Percentiles rank a stretch among this genome's conserved stretches.
Conservation (phyloP, 2,888 invertebrate species). For the Synanthedon andrenaeformis region DNA sequence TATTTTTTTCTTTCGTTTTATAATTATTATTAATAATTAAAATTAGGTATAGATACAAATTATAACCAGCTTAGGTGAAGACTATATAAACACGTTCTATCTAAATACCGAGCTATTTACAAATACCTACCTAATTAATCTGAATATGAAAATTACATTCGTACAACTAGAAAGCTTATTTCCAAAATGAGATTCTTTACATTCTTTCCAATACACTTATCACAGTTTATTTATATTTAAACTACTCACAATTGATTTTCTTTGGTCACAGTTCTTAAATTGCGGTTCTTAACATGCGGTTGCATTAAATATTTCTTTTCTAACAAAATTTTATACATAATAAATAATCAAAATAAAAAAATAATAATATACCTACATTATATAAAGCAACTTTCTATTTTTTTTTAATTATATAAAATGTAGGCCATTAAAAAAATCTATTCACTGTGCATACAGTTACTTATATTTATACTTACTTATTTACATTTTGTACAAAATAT, state of each 20-base stretch:
- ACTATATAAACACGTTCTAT: neutral
- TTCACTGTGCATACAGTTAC: no score
- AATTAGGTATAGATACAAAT: conserved; percentile 19
- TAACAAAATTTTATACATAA: conserved; percentile 1
- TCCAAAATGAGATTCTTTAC: conserved; percentile 18
- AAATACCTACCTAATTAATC: neutral
- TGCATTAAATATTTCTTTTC: neutral
- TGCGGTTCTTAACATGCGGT: neutral
- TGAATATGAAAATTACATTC: neutral
- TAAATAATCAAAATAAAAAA: no score
- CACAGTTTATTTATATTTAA: conserved; percentile 59
- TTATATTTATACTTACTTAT: no score
- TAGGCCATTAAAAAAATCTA: no score
- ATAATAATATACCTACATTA: no score
- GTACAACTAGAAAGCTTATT: conserved; percentile 10
- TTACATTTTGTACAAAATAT: no score
- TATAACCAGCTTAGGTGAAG: conserved; percentile 28
- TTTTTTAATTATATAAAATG: no score
- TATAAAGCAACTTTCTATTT: no score
- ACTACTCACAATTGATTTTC: conserved; percentile 36
- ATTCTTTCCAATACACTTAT: conserved; percentile 34
- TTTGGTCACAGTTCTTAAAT: conserved; percentile 38
- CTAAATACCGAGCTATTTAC: neutral
- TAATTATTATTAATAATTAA: no score
- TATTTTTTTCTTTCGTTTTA: no score